Evolutionary conservation across 2,797 vertebrate species (phyloP), one percentile per base, ranked within the genome.

Genomic region (Podarcis lilfordi): DNA sequence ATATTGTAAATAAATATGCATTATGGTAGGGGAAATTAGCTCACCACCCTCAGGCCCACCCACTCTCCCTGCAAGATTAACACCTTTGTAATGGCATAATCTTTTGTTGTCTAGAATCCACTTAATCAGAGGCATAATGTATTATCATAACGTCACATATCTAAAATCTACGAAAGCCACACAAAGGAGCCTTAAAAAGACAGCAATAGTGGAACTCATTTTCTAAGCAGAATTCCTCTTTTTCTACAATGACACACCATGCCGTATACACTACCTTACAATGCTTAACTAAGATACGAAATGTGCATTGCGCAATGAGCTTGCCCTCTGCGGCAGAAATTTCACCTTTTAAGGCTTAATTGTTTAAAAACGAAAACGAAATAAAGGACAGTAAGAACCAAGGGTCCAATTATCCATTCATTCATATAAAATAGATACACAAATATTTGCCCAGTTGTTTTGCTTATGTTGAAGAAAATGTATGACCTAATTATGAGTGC

Each of bases 401-500:
- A 91, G 27, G 68, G 8, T 3, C 3, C 25, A 55, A 23, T 82
- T 43, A 3, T 55, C 80, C 85, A 66, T 2, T 72, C 17, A 61
- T 66, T 80, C 4, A 68, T 1, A 7, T 5, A 86, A 68, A 0
- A 5, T 25, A 76, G 32, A 64, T 76, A 40, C 35, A 80, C 50
- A 81, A 61, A 81, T 71, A 87, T 72, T 81, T 85, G 3, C 0
- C 91, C 5, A 87, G 61, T 50, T 27, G n/a, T 32, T 74, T 91
- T 40, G 89, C 10, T 88, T 8, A 59, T 85, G 5, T 8, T 64
- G 40, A 89, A 6, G 15, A 79, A 86, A 79, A n/a, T 45, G 3
- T 37, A 92, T 90, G 64, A 89, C 82, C 80, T 81, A 80, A 82
- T 23, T 86, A 81, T 71, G n/a, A 71, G 84, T 2, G 40, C 69